phyloP scores from a whole-genome alignment of 2,113 vertebrate genomes.

The Eublepharis macularius region DNA sequence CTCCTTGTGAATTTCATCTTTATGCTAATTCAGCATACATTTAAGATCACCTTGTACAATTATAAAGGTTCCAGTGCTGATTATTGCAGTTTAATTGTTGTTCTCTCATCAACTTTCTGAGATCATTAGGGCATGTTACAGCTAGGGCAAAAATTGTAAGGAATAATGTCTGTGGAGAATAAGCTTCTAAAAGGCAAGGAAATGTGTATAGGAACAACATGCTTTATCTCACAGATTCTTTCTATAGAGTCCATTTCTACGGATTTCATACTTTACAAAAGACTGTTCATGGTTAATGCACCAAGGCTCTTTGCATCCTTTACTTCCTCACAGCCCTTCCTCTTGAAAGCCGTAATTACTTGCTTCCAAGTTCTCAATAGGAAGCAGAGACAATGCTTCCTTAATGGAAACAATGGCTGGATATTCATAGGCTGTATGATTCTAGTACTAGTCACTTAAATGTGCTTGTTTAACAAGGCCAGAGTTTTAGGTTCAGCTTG shows the following conservation, averaged over 20 bases:
- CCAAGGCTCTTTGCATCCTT: constrained; percentile 60
- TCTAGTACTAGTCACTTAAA: constrained; percentile 46
- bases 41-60: constrained; percentile 9
- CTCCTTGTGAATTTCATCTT: constrained; percentile 34
- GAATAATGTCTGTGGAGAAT: constrained; percentile 39
- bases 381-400: constrained; percentile 63
- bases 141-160: constrained; percentile 29
- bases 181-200: constrained; percentile 20
- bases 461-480: constrained; percentile 56
- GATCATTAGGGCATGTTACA: constrained; percentile 35
- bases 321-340: constrained; percentile 63
- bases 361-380: constrained; percentile 64
- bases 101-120: not conserved
- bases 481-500: constrained; percentile 6
- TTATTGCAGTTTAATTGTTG: constrained; percentile 26
- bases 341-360: constrained; percentile 52
- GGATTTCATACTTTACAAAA: constrained; percentile 62
- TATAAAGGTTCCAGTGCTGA: not conserved
- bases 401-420: constrained; percentile 35
- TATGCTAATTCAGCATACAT: not conserved
- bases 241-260: constrained; percentile 53
- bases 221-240: constrained; percentile 32
- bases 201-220: constrained; percentile 30
- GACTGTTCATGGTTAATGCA: constrained; percentile 54
- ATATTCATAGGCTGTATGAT: too few species aligned